Conservation (phyloP, 92 coral and sea anemone genomes). For the Actinostola sp. region DNA sequence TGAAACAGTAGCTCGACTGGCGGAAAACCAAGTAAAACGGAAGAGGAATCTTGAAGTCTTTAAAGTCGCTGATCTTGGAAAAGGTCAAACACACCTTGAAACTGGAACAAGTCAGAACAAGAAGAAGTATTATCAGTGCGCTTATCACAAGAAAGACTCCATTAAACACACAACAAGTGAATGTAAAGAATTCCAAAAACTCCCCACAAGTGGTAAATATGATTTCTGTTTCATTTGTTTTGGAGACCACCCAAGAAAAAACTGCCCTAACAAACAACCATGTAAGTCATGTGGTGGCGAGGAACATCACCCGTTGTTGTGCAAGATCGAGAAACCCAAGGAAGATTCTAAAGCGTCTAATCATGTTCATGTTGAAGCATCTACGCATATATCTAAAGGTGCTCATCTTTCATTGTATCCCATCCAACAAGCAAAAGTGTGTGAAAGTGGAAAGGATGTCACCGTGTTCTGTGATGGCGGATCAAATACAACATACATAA, state of each 20-base stretch:
- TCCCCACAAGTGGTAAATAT: constrained; percentile 57
- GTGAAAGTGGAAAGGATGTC: constrained; percentile 58
- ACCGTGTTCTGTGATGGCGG: constrained; percentile 69
- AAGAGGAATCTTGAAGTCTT: too few species aligned
- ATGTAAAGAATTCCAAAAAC: too few species aligned
- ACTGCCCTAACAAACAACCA: constrained; percentile 55
- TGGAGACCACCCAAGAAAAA: constrained; percentile 51
- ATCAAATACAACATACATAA: constrained; percentile 65
- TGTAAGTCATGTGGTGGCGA: constrained; percentile 58
- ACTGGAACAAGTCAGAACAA: too few species aligned
- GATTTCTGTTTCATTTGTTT: constrained; percentile 66
- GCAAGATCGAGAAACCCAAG: constrained; percentile 32
- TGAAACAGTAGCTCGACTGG: too few species aligned
- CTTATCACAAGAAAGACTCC: too few species aligned
- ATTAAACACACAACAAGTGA: too few species aligned
- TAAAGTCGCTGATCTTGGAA: too few species aligned
- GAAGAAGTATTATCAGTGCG: too few species aligned
- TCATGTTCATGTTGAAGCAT: constrained; percentile 30
- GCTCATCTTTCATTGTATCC: constrained; percentile 63
- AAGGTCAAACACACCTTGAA: too few species aligned
- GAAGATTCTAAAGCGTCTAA: too few species aligned
- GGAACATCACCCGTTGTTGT: constrained; percentile 58
- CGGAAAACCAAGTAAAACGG: too few species aligned
- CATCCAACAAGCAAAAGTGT: constrained; percentile 63
- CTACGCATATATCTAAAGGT: constrained; percentile 38